A percentile compares a stretch with the other conserved stretches of the same genome.
Conservation (phyloP, 2,113 vertebrate species). For the Clarias gariepinus region DNA sequence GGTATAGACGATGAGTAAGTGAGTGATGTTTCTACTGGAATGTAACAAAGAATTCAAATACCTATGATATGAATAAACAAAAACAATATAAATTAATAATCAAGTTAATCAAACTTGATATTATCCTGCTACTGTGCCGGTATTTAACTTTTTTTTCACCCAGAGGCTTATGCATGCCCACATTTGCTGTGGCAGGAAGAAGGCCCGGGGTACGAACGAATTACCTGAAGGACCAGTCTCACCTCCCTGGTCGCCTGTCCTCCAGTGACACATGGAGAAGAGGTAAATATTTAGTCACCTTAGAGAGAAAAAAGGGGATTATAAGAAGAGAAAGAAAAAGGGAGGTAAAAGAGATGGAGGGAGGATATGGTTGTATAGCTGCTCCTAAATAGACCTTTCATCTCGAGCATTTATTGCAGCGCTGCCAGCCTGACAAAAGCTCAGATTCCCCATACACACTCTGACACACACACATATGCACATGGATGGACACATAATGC, state of each 20-base stretch:
- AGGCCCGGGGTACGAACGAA: not conserved
- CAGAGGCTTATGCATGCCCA: not conserved
- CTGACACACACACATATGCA: conserved; percentile 46
- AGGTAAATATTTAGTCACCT: conserved; percentile 20
- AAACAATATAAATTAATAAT: not conserved
- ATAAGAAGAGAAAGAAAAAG: not conserved
- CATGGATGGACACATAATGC: conserved; percentile 2
- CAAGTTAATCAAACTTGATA: not conserved
- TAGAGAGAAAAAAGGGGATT: not conserved
- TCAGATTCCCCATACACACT: conserved; percentile 40
- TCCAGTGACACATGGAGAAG: not conserved
- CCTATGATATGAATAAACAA: not conserved
- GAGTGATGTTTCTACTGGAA: not conserved
- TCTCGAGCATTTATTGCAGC: conserved; percentile 49
- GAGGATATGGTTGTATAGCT: conserved; percentile 43
- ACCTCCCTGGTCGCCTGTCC: not conserved
- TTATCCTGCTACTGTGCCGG: too few relatives aligned
- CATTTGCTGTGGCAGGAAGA: not conserved
- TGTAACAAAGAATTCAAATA: not conserved
- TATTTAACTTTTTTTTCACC: too few relatives aligned
- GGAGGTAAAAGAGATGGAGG: not conserved
- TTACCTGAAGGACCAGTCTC: not conserved
- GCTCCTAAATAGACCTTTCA: conserved; percentile 65
- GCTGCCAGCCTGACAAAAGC: conserved; percentile 63
- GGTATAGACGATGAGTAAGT: too few relatives aligned